Base-by-base conservation (phyloP, 2,797 vertebrate genomes). In the Eupleurogrammus muticus region DNA sequence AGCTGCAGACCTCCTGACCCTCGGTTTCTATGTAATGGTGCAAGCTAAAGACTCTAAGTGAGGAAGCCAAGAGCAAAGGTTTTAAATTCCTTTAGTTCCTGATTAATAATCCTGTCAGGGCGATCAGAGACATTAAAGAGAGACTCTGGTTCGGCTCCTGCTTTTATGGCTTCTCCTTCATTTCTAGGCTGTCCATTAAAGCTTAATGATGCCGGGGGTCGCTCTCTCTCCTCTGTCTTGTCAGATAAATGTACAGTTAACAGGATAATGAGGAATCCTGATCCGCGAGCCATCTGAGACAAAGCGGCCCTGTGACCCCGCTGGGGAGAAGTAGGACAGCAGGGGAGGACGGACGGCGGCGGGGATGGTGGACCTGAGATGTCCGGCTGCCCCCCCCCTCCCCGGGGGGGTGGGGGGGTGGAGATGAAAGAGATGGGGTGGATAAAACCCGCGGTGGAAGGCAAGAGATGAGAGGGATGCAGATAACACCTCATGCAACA, bases 211-310 rank as follows among this genome's bases (percentile, higher is more conserved):
- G 92, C 94, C 90, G 92, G 85, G 94, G 95, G 95, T 87, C 66
- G 81, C 93, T 93, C 88, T 90, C 92, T 92, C 94, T 92, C 94
- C 92, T 95, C 95, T 94, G 95, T 96, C 96, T 96, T 97, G 96
- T 97, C 96, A 96, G 96, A 96, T 97, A 96, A 97, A 97, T 96
- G 96, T 96, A 95, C 93, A 96, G 95, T 95, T 97, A 97, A 97
- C 94, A 95, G 95, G 95, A 96, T 97, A 97, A 98, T 96, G 96
- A 97, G 96, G 94, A 95, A 95, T 96, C 94, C 86, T 90, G 90
- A 94, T 95, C 95, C 93, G 89, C 68, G 56, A 72, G 89, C 89
- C 85, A 90, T 91, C 90, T 88, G 85, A 75, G 87, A 93, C 87
- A 88, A 82, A 84, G 85, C 82, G 66, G 83, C 80, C 73, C 85